Evolutionary conservation across 2,797 vertebrate genomes (phyloP).

Genomic region (Crocidura indochinensis): DNA sequence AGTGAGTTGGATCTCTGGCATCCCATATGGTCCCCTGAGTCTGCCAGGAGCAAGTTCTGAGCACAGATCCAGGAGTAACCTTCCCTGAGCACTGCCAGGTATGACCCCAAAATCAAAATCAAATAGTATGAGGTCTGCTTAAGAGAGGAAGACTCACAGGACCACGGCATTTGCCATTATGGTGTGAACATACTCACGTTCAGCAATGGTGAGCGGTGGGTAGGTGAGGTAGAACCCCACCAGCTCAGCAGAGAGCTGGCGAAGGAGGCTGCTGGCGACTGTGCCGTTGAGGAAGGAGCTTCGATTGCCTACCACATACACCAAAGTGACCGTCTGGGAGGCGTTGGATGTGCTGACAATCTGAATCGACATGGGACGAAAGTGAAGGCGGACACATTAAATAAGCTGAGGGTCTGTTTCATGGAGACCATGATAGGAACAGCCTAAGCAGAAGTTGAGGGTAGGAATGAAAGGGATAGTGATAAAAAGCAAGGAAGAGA

Average conservation of each 20-base stretch:
- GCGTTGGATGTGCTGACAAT: constrained; percentile 94
- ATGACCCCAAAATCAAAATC: neutral
- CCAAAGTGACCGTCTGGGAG: constrained; percentile 95
- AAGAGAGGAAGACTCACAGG: neutral
- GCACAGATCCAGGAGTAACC: no score
- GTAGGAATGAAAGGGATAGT: constrained; percentile 41
- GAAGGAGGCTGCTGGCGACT: constrained; percentile 95
- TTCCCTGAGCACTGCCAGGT: no score
- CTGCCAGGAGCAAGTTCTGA: no score
- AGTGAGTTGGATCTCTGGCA: no score
- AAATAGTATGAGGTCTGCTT: neutral
- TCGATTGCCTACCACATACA: constrained; percentile 96
- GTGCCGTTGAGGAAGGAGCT: constrained; percentile 95
- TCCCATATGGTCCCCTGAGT: no score
- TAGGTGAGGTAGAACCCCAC: constrained; percentile 99
- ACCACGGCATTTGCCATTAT: neutral
- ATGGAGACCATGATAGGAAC: neutral
- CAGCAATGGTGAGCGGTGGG: constrained; percentile 96
- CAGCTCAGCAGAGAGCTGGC: constrained; percentile 96
- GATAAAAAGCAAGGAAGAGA: constrained; percentile 70
- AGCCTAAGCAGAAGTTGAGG: constrained; percentile 24
- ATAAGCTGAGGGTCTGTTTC: constrained; percentile 74
- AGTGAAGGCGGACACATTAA: constrained; percentile 73
- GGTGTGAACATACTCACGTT: constrained; percentile 93
- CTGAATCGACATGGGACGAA: constrained; percentile 89